Conservation (phyloP, 2,888 invertebrate genomes). For the Eristalis arbustorum region DNA sequence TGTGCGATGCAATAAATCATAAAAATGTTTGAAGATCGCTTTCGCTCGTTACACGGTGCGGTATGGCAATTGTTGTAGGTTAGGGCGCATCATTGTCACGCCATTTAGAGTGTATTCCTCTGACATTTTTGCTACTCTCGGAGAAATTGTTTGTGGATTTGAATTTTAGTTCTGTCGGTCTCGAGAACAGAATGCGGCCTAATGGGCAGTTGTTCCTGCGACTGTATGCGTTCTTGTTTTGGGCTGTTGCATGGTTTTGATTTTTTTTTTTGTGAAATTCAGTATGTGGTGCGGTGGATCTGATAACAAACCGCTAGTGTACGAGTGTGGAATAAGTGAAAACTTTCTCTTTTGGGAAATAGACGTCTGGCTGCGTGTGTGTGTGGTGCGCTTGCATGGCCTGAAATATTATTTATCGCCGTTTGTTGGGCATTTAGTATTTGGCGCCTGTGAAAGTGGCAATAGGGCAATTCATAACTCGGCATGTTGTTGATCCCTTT, state of each 20-base stretch:
- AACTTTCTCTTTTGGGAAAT: conserved; percentile 57
- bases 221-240: conserved; percentile 22
- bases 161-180: conserved; percentile 36
- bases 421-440: conserved; percentile 53
- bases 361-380: neutral
- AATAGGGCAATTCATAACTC: conserved; percentile 49
- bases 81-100: conserved; percentile 69
- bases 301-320: conserved; percentile 63
- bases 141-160: neutral
- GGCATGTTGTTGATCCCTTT: conserved; percentile 47
- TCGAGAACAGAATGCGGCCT: conserved; percentile 6
- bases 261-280: conserved; percentile 35
- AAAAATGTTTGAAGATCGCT: conserved; percentile 74
- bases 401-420: conserved; percentile 55
- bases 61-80: conserved; percentile 62
- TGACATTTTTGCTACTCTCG: conserved; percentile 27
- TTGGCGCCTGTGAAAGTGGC: conserved; percentile 58
- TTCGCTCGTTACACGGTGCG: conserved; percentile 76
- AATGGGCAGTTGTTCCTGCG: conserved; percentile 50
- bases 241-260: conserved; percentile 42
- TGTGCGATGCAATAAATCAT: conserved; percentile 77
- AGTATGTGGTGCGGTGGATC: conserved; percentile 59
- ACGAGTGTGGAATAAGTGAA: conserved; percentile 23
- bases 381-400: conserved; percentile 35
- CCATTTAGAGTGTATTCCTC: conserved; percentile 58